Evolutionary conservation across 2,113 vertebrate species (phyloP).

Genomic region (Trogon surrucura): DNA sequence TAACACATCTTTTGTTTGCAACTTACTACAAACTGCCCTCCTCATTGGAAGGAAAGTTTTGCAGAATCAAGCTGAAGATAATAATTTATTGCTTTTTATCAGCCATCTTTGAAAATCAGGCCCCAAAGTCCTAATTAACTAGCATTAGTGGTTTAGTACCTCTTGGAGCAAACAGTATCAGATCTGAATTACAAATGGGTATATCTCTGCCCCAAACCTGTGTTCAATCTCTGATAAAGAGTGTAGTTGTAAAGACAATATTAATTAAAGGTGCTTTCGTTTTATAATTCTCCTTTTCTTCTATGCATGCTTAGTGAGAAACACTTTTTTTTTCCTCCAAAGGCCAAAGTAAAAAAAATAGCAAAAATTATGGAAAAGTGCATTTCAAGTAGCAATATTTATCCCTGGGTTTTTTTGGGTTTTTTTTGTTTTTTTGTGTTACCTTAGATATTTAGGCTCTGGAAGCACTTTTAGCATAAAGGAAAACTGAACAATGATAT

Average conservation of each 20-base stretch:
- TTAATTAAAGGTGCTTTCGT: constrained; percentile 55
- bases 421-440: neutral
- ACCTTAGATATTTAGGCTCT: neutral
- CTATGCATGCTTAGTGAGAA: neutral
- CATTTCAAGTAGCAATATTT: neutral
- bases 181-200: constrained; percentile 48
- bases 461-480: neutral
- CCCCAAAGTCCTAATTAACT: constrained; percentile 67
- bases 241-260: neutral
- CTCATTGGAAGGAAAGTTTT: neutral
- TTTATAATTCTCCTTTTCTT: neutral
- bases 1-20: neutral
- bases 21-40: neutral
- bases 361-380: neutral
- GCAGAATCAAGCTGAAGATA: constrained; percentile 42
- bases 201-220: constrained; percentile 59
- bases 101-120: constrained; percentile 51
- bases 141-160: neutral
- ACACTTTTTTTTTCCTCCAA: neutral
- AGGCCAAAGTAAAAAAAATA: neutral
- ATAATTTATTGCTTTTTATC: constrained; percentile 62
- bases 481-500: neutral
- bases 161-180: constrained; percentile 33
- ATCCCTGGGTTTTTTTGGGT: too few relatives aligned
- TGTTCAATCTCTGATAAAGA: constrained; percentile 28